Base-by-base conservation (phyloP, 2,888 invertebrate genomes). In the Macaria liturata region DNA sequence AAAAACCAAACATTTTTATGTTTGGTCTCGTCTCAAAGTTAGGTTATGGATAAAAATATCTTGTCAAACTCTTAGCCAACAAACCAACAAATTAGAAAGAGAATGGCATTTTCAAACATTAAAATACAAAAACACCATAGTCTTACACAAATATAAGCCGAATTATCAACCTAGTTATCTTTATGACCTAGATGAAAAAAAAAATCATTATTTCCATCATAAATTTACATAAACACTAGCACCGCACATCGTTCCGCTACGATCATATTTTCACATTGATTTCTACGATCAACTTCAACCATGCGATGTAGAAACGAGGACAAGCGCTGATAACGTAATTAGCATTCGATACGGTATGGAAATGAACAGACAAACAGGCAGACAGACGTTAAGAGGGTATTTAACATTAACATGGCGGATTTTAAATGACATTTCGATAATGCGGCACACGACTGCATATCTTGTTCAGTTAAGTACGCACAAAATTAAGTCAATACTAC, bases 201-300 rank as follows among this genome's bases (percentile, higher is more conserved):
- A 20, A 20, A n/a, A n/a, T n/a, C 20, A 20, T 20, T 20, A 20
- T 20, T 2, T 20, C 20, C 8, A n/a, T 34, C 39, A 51, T 59
- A 47, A 43, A n/a, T 59, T 53, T 32, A 6, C 46, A 46, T 20
- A 49, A 20, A 39, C 20, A 9, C 9, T 30, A 45, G 47, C 20
- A 39, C 43, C 31, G 20, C 46, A 37, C 55, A 55, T 60, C 59
- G 59, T 60, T 60, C 55, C 59, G 59, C 31, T 47, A 20, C 39
- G n/a, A 30, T 45, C 50, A 54, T 59, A 56, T 60, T 60, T 56
- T 60, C 59, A 60, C 55, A 60, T 60, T 60, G 55, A 60, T 60
- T 60, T 60, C 59, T 60, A 60, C 51, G 42, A 49, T 52, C 59
- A 55, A 42, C 49, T 20, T 20, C 9, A 9, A 49, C 45, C 9